These are phyloP conservation scores for Rhinolophus sinicus DNA, from an alignment of 2,113 vertebrate species.

Conservation along the genomic window DNA sequence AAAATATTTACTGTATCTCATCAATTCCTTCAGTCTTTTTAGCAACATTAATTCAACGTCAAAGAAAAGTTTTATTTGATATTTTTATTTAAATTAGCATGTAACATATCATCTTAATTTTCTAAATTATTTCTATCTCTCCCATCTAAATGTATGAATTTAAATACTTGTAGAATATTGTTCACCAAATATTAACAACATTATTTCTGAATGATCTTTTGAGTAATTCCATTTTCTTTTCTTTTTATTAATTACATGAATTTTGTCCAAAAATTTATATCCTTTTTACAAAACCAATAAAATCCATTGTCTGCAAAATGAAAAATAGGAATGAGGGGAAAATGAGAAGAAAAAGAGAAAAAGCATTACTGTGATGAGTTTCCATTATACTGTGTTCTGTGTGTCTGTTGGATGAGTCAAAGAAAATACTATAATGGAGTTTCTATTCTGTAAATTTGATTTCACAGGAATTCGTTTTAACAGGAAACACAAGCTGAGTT, in stretches of 20 bases:
- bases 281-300: not conserved
- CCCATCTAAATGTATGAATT: not conserved
- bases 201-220: not conserved
- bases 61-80: not conserved
- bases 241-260: not conserved
- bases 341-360: not conserved
- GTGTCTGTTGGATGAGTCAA: not conserved
- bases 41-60: not conserved
- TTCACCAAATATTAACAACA: not conserved
- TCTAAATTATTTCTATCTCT: constrained; percentile 1
- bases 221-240: not conserved
- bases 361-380: not conserved
- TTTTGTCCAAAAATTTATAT: not conserved
- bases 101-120: not conserved
- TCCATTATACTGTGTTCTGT: not conserved
- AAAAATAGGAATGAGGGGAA: not conserved
- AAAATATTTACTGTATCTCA: not conserved
- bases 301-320: not conserved
- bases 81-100: not conserved
- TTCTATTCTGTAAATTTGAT: constrained; percentile 35
- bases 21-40: not conserved
- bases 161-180: not conserved
- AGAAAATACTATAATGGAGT: constrained; percentile 4
- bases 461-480: not conserved
- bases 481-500: not conserved